Evolutionary conservation across 1,140 invertebrate genomes (phyloP), one percentile per base, ranked within the genome.

Genomic region (Campoletis sonorensis): DNA sequence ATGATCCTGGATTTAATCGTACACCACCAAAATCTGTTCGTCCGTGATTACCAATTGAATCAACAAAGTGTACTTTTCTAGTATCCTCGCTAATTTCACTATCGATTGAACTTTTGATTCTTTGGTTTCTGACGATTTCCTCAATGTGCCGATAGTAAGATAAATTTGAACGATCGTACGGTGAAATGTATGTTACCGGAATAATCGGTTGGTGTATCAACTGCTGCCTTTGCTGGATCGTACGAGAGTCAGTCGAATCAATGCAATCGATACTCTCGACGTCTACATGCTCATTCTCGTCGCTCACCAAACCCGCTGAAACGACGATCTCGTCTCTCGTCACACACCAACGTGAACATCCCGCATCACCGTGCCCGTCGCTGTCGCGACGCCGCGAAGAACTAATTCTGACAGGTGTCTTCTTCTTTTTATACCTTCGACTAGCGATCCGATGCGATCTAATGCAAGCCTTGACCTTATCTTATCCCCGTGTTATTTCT

Each of bases 271-370:
- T 54, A 23, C 30, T 58, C 73, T 82, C 72, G 45, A 84, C 76
- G 72, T 84, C 67, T 79, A 84, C 54, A 84, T 84, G 61, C 33
- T 84, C 79, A 21, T n/a, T 67, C 33, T 78, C 76, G 11, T 64
- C 72, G 54, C 58, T 18, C 67, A n/a, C 79, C 58, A 58, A 26
- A 33, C 58, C 76, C 58, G 76, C 11, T 70, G 67, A 33, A 70
- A 70, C 67, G 67, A 70, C 67, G 67, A 70, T 70, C 30, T 70
- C 33, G 23, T 54, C 33, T 11, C 54, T 51, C 23, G n/a, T 49
- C 45, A 83, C n/a, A n/a, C 61, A 58, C 30, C 40, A 27, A 30
- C 37, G 21, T 67, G 40, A 23, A 40, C 73, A 54, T 45, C 27
- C 75, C 13, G 81, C 85, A 82, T 85, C 85, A 81, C 68, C 30